Percentiles rank a stretch among this genome's conserved stretches.
These are phyloP conservation scores for Brachionus paranguensis DNA, from an alignment of 1,140 invertebrate genomes.

Conservation along the genomic window DNA sequence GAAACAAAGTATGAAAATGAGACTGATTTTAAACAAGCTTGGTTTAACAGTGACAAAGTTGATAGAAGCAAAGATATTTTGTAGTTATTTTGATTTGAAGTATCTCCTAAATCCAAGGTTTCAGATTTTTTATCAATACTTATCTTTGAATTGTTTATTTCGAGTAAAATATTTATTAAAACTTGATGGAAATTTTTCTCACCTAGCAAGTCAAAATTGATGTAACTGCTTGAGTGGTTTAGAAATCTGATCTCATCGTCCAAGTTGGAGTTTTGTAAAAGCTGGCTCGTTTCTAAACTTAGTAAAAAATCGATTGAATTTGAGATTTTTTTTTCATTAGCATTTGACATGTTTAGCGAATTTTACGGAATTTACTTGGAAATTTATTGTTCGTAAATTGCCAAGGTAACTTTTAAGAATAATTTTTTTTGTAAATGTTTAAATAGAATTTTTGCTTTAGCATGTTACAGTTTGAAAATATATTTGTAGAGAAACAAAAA, in stretches of 20 bases:
- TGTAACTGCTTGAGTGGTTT: not conserved
- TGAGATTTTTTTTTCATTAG: not conserved
- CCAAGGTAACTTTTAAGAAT: not conserved
- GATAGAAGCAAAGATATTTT: not conserved
- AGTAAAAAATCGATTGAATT: slow-evolving; percentile 17
- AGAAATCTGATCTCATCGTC: not conserved
- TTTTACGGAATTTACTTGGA: not conserved
- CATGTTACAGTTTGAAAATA: too few species aligned
- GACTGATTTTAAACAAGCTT: not conserved
- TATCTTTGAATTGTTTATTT: not conserved
- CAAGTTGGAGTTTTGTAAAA: not conserved
- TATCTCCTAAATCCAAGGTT: not conserved
- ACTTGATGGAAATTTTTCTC: not conserved
- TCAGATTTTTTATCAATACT: not conserved
- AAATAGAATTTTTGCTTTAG: too few species aligned
- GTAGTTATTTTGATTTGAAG: not conserved
- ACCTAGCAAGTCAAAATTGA: not conserved
- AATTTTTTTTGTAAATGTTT: not conserved
- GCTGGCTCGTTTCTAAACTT: not conserved
- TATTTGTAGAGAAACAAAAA: too few species aligned
- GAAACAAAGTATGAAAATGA: not conserved
- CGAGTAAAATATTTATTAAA: not conserved
- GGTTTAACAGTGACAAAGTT: not conserved
- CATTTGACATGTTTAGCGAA: not conserved
- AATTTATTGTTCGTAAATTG: not conserved